phyloP scores from a whole-genome alignment of 2,113 vertebrate species.

The Excalfactoria chinensis region DNA sequence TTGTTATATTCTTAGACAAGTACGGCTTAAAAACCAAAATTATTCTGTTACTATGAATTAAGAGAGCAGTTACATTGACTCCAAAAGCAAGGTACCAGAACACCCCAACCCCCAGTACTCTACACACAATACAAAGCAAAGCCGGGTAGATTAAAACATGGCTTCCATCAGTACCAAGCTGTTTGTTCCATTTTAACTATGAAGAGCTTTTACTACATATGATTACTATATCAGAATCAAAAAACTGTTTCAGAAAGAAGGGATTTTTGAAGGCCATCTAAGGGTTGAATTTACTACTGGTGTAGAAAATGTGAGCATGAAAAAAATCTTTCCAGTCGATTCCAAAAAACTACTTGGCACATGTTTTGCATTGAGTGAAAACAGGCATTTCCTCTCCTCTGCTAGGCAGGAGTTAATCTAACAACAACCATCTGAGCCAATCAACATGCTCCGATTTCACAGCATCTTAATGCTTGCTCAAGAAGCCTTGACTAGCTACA shows the following conservation, averaged over 20 bases:
- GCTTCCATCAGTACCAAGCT: neutral
- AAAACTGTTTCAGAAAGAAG: too few relatives aligned
- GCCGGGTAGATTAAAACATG: neutral
- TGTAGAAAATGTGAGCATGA: too few relatives aligned
- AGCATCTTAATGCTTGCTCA: neutral
- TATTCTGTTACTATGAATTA: neutral
- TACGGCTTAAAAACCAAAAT: neutral
- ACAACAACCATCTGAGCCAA: neutral
- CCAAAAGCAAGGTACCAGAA: neutral
- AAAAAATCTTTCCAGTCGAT: too few relatives aligned
- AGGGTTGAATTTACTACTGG: neutral
- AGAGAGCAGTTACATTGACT: neutral
- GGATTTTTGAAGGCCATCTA: too few relatives aligned
- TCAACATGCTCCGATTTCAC: neutral
- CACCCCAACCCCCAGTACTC: accelerated
- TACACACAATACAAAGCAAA: neutral
- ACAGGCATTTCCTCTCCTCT: neutral
- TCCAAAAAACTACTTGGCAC: neutral
- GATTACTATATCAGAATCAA: neutral
- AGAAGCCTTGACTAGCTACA: neutral
- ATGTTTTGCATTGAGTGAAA: neutral
- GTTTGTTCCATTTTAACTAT: neutral
- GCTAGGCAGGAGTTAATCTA: neutral
- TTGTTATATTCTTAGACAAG: accelerated
- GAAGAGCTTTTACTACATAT: neutral